Base-by-base conservation (phyloP, 1,140 invertebrate species). In the Sarcophaga peregrina region DNA sequence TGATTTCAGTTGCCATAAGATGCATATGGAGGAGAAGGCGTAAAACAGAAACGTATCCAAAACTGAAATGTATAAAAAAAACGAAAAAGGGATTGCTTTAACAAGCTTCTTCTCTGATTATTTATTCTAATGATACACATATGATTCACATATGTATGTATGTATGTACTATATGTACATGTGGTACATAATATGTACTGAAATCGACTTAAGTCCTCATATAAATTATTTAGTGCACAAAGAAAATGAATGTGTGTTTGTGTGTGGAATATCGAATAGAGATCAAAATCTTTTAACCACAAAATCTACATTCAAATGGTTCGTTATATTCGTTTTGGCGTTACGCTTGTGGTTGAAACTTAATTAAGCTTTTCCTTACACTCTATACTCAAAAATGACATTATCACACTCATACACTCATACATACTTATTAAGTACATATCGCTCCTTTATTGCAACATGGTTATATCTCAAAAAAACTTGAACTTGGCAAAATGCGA, bases 301-400 rank as follows among this genome's bases (percentile, higher is more conserved):
- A 78, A 25, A 20, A 15, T 6, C 50, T 50, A 37, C 46, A 78
- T 50, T 9, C 47, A 78, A 50, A 78, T 9, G 48, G 1, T 20
- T 68, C 15, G 17, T 68, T 68, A 68, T 68, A 78, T 78, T 50
- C 48, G 75, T 78, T 20, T 78, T 78, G 75, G 48, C 75, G 50
- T 78, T 78, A 78, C 37, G n/a, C 20, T 50, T 78, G 75, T 50
- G 75, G 75, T 78, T 78, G 37, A 78, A 78, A 78, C 75, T 47
- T 78, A 78, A 78, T 78, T 78, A 50, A 78, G 20, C 47, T 78
- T 78, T 78, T 46, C 47, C 74, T 20, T 50, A 50, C 8, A 15
- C n/a, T 58, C 9, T 13, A 58, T 58, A n/a, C n/a, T n/a, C n/a
- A n/a, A n/a, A n/a, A n/a, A n/a, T n/a, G n/a, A n/a, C n/a, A n/a